Evolutionary conservation across 2,888 invertebrate genomes (phyloP), one percentile per base, ranked within the genome.

Genomic region (Sicus ferrugineus): DNA sequence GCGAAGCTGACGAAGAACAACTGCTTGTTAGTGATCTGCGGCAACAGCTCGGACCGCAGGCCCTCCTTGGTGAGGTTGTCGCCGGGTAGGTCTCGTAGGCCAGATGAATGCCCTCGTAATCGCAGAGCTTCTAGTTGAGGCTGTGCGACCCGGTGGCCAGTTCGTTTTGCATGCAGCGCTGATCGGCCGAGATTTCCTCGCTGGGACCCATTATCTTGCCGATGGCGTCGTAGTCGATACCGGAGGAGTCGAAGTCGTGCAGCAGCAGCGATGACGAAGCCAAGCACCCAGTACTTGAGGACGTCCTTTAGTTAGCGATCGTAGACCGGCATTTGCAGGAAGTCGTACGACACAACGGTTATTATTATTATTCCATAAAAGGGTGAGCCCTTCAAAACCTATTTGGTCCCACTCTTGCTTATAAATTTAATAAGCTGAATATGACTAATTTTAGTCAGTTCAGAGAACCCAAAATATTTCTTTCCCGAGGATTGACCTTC

Each of bases 181-280:
- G 75, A 74, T 77, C 80, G 2, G 76, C 75, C 0, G 77, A 74
- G 21, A 83, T 82, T 42, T 81, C 82, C 70, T 82, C 82, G 28
- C 76, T 79, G 66, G 82, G 82, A 4, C 82, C 83, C 78, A 82
- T 82, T 1, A 80, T 78, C 30, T 83, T 81, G 26, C 83, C 83
- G 5, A 73, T 59, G n/a, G 77, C 77, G 21, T 83, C 84, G 30
- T 83, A 84, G 3, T 79, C 80, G 23, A 84, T 79, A 64, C 83
- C 83, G 2, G 78, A 76, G 5, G 79, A 78, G 63, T 83, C 83
- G 48, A 82, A 83, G 5, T 81, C 84, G 46, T 84, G 83, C 0
- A 81, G 65, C 46, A 83, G 70, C 73, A 84, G 83, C 82, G 54
- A 83, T 38, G 0, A 77, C 74, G 30, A 83, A 84, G 0, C 83